phyloP scores from a whole-genome alignment of 2,888 invertebrate genomes.

The Macrophya annulata region DNA sequence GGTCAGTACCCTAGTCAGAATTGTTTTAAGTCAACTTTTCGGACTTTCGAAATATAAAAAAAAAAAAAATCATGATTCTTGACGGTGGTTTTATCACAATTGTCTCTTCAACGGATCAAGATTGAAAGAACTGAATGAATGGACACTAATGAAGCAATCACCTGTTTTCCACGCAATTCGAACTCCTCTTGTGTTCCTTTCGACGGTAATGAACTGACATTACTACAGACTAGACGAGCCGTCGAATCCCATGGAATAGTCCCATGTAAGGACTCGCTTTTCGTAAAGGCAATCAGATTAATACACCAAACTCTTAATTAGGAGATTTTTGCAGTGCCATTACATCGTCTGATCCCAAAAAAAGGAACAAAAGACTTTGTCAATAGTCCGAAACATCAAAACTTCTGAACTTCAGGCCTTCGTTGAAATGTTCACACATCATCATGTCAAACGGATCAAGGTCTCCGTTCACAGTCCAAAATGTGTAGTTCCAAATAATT shows the following conservation, averaged over 20 bases:
- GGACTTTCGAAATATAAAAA: neutral
- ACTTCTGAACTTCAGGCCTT: neutral
- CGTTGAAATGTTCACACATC: neutral
- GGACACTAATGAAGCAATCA: conserved; percentile 52
- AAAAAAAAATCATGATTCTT: neutral
- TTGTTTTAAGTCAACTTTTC: neutral
- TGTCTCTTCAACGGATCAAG: neutral
- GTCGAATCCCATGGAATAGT: neutral
- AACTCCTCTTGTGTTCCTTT: conserved; percentile 24
- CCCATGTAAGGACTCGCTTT: neutral
- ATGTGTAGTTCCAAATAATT: neutral
- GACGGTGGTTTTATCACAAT: neutral
- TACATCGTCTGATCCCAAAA: neutral
- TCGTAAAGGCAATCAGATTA: neutral
- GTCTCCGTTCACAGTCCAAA: neutral
- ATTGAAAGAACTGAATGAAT: conserved; percentile 27
- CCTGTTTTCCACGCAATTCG: conserved; percentile 49
- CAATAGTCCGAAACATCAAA: neutral
- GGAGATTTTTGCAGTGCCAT: neutral
- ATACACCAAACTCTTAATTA: neutral
- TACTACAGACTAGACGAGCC: neutral
- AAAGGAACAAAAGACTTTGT: neutral
- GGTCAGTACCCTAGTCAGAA: neutral
- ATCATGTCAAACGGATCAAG: too few species aligned
- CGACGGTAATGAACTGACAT: neutral